Conservation (phyloP, 1,140 invertebrate genomes). For the Drosophila miranda region DNA sequence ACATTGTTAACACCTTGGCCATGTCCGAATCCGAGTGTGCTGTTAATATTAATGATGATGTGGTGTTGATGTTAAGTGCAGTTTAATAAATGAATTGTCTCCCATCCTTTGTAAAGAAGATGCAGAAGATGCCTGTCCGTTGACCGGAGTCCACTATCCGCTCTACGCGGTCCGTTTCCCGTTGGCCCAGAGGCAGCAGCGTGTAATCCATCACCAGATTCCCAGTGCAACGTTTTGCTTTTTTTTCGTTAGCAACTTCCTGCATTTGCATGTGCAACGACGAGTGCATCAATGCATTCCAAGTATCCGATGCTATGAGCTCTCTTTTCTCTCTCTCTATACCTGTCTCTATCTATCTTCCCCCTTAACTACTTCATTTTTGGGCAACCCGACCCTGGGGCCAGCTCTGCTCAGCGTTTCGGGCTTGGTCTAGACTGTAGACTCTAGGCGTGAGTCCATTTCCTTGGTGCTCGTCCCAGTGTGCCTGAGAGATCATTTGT, state of each 20-base stretch:
- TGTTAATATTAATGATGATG: conserved; percentile 75
- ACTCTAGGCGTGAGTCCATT: not conserved
- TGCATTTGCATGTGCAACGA: conserved; percentile 66
- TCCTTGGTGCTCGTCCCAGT: conserved; percentile 33
- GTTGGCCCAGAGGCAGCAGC: conserved; percentile 49
- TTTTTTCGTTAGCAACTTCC: conserved; percentile 23
- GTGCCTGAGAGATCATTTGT: conserved; percentile 57
- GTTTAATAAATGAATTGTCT: conserved; percentile 81
- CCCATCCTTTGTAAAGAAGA: conserved; percentile 19
- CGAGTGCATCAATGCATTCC: conserved; percentile 37
- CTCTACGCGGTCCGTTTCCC: conserved; percentile 22
- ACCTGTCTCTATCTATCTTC: not conserved
- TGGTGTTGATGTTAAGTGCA: conserved; percentile 81
- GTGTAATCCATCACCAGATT: conserved; percentile 64
- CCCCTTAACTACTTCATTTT: conserved; percentile 9
- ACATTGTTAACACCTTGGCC: conserved; percentile 46
- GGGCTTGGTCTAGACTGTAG: too few species aligned
- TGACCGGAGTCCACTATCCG: not conserved
- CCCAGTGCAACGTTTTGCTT: conserved; percentile 7
- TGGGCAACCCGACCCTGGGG: conserved; percentile 4
- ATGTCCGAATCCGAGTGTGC: conserved; percentile 14
- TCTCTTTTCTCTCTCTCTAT: conserved; percentile 12
- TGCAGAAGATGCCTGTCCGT: conserved; percentile 22
- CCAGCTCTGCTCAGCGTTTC: not conserved
- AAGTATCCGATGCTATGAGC: conserved; percentile 37